Evolutionary conservation across 2,113 vertebrate genomes (phyloP).

Genomic region (Chloropsis cyanopogon): DNA sequence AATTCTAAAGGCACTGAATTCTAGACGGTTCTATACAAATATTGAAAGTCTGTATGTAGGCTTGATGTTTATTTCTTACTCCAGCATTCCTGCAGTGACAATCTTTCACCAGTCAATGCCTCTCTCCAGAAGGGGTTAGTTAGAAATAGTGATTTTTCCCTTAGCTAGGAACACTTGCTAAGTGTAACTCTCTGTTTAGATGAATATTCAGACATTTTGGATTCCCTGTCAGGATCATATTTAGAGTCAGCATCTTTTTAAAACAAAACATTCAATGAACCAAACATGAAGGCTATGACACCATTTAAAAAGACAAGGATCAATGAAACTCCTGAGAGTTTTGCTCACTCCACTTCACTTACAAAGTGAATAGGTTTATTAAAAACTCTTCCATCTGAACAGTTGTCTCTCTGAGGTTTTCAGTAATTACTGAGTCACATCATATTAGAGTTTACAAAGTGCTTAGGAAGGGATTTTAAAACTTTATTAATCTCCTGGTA

Average conservation of each 20-base stretch:
- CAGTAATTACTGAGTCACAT: neutral
- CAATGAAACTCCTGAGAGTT: neutral
- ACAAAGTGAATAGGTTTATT: slow-evolving; percentile 21
- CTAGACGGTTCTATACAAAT: neutral
- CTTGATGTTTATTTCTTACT: neutral
- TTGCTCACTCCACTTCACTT: neutral
- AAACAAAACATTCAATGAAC: neutral
- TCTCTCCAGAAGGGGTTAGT: neutral
- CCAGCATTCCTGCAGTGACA: neutral
- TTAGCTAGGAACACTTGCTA: neutral
- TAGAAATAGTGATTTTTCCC: neutral
- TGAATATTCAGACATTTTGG: neutral
- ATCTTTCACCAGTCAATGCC: neutral
- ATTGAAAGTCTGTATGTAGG: neutral
- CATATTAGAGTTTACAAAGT: neutral
- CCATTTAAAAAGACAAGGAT: neutral
- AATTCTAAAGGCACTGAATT: neutral
- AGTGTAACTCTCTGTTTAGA: neutral
- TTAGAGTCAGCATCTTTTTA: neutral
- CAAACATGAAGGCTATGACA: neutral
- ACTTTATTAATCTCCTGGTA: slow-evolving; percentile 9
- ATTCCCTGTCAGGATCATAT: neutral
- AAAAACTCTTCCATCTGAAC: neutral
- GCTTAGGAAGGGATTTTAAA: slow-evolving; percentile 33
- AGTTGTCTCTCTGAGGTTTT: neutral